Evolutionary conservation across 2,888 invertebrate species (phyloP), one percentile per base, ranked within the genome.

Genomic region (Scelioninae gen. 2): DNA sequence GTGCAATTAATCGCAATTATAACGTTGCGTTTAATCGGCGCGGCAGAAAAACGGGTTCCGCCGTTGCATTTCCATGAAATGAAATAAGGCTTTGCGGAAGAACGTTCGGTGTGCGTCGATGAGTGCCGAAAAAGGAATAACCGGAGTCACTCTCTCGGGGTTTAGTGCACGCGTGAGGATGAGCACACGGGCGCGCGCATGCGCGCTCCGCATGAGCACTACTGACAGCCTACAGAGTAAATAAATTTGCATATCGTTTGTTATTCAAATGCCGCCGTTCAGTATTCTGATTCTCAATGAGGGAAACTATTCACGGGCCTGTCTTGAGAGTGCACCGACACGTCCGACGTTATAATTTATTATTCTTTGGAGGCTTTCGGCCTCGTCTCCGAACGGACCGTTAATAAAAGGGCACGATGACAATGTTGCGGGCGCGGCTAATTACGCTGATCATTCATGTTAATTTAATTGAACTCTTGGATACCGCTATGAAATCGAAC

Each of bases 191-290:
- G 57, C 41, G 58, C 70, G 61, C 69, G 65, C 74, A 65, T 60
- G 74, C 61, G 74, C 60, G 55, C 55, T 55, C 74, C n/a, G 15
- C 74, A 63, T 41, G 35, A 65, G 61, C 60, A 43, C 73, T 58
- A 58, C 74, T 72, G 60, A 71, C 71, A 68, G 74, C 74, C 71
- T 71, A 67, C 57, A 68, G 71, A 70, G 65, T 74, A 74, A 74
- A 73, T 71, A 78, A 82, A 85, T 85, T 84, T 82, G 78, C 84
- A 85, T 85, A 78, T 82, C 81, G 84, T 85, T 85, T 84, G 83
- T 84, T 85, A 85, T 84, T 85, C 84, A 85, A 85, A 85, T 85
- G 79, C 73, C 74, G 75, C 77, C 76, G 82, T 82, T 82, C 78
- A 80, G 79, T 81, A 81, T 79, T 81, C 77, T 77, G 81, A 81